Evolutionary conservation across 1,140 invertebrate species (phyloP).

Genomic region (Tetragnatha versicolor): DNA sequence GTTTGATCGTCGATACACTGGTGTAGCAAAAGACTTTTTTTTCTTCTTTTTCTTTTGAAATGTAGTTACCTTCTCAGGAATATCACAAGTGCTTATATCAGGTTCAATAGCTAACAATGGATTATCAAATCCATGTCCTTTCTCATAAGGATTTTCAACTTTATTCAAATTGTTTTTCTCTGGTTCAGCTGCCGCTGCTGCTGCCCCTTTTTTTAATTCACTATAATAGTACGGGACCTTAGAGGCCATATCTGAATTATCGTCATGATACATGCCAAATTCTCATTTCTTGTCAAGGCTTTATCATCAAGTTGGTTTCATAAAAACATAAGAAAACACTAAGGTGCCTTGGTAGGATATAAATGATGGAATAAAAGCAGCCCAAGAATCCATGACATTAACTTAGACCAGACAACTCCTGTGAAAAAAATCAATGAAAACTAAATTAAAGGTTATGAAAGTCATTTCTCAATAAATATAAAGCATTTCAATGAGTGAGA

Average conservation of each 20-base stretch:
- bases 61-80: conserved; percentile 20
- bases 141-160: conserved; percentile 47
- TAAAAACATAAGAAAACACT: neutral
- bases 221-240: conserved; percentile 58
- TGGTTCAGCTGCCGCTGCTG: neutral
- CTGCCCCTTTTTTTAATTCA: conserved; percentile 48
- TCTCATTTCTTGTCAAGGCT: conserved; percentile 20
- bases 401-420: neutral
- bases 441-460: neutral
- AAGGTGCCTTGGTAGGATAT: neutral
- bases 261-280: conserved; percentile 52
- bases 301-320: neutral
- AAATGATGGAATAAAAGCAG: neutral
- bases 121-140: conserved; percentile 57
- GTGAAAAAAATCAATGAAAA: neutral
- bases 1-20: conserved; percentile 49
- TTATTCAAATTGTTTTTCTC: conserved; percentile 43
- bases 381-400: neutral
- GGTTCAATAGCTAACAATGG: conserved; percentile 58
- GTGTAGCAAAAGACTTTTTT: conserved; percentile 31
- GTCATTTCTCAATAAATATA: neutral
- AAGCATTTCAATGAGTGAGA: too few species aligned
- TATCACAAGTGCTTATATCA: conserved; percentile 52
- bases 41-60: conserved; percentile 56
- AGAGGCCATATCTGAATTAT: conserved; percentile 52